Conservation (phyloP, 2,113 vertebrate species). For the Mormoops blainvillei region DNA sequence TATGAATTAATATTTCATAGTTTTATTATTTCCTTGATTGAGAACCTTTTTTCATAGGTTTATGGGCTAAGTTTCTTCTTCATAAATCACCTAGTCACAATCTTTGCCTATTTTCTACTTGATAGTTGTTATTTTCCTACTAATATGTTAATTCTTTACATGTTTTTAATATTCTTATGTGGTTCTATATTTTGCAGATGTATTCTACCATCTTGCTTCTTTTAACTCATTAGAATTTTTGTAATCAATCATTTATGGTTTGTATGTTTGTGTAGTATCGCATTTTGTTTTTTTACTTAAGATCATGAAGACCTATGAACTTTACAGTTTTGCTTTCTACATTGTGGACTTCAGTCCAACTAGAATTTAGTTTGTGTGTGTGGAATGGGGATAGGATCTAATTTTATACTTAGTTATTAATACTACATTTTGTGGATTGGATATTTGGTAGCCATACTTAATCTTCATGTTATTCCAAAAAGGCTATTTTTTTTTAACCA, state of each 20-base stretch:
- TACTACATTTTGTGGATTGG: not conserved
- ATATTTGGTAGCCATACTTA: not conserved
- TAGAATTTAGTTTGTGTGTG: constrained; percentile 1
- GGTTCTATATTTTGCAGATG: not conserved
- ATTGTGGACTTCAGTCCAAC: not conserved
- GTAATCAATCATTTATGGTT: not conserved
- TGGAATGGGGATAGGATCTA: not conserved
- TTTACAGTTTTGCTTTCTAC: not conserved
- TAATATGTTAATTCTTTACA: not conserved
- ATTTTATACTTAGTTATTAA: not conserved
- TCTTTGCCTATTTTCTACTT: constrained; percentile 1
- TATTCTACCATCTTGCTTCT: not conserved
- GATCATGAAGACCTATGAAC: not conserved
- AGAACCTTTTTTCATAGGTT: not conserved
- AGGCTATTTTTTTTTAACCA: not conserved
- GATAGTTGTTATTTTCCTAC: not conserved
- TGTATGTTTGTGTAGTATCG: not conserved
- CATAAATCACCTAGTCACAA: not conserved
- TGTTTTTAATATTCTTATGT: not conserved
- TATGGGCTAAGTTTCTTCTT: not conserved
- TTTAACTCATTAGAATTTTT: not conserved
- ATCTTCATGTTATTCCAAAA: constrained; percentile 4
- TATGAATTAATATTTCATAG: not conserved
- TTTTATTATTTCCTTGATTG: not conserved
- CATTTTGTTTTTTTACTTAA: not conserved